These are phyloP conservation scores for Dynastes tityus DNA, from an alignment of 2,888 invertebrate genomes.

Conservation along the genomic window DNA sequence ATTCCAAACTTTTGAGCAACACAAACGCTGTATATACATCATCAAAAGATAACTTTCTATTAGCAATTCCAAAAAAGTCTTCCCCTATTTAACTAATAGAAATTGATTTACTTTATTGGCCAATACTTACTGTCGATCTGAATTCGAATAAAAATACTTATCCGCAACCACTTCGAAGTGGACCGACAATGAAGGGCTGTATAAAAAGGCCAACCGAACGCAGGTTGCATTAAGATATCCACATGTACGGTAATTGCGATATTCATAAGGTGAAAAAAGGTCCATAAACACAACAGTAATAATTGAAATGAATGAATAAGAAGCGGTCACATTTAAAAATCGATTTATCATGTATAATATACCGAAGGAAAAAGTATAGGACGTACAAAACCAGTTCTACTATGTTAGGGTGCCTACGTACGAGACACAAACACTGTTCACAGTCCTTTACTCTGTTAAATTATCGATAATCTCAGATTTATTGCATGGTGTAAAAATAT, in stretches of 20 bases:
- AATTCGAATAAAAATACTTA: too few relatives aligned
- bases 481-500: slow-evolving; percentile 37
- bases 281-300: slow-evolving; percentile 54
- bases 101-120: too few relatives aligned
- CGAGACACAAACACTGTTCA: slow-evolving; percentile 57
- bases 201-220: slow-evolving; percentile 9
- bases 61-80: too few relatives aligned
- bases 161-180: too few relatives aligned
- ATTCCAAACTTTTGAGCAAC: too few relatives aligned
- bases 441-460: slow-evolving; percentile 58
- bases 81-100: too few relatives aligned
- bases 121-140: too few relatives aligned
- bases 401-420: slow-evolving; percentile 54
- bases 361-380: slow-evolving; percentile 54
- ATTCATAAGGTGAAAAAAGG: slow-evolving; percentile 46
- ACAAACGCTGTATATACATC: too few relatives aligned
- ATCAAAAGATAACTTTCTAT: too few relatives aligned
- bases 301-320: slow-evolving; percentile 57
- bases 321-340: slow-evolving; percentile 61
- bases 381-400: slow-evolving; percentile 60
- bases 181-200: not conserved
- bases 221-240: slow-evolving; percentile 45
- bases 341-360: slow-evolving; percentile 61
- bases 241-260: slow-evolving; percentile 47
- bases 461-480: slow-evolving; percentile 56